Evolutionary conservation across 2,113 vertebrate genomes (phyloP).

Genomic region (Gambusia holbrooki): DNA sequence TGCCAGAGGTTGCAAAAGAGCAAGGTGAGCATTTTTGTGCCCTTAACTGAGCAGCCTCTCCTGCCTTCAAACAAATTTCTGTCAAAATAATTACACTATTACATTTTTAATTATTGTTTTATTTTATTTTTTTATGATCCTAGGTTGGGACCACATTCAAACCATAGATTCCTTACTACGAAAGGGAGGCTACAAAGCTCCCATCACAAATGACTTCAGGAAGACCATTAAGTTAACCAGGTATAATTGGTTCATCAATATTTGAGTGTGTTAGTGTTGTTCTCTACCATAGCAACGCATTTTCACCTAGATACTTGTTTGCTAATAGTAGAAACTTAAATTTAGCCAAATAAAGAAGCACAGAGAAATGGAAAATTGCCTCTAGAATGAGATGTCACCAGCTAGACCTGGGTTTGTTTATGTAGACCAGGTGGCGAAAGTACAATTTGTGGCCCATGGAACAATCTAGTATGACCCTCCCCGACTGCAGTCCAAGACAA

Average conservation of each 20-base stretch:
- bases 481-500: no score
- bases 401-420: no score
- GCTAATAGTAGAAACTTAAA: no score
- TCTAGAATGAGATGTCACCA: no score
- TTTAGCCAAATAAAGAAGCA: no score
- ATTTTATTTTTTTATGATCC: background rate
- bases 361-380: no score
- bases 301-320: background rate
- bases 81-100: background rate
- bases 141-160: constrained; percentile 99
- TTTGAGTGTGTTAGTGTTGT: background rate
- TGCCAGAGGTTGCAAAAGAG: constrained; percentile 99
- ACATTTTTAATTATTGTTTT: background rate
- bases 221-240: constrained; percentile 99
- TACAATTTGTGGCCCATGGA: no score
- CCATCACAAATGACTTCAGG: constrained; percentile 99
- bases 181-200: constrained; percentile 99
- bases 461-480: no score
- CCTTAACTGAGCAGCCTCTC: background rate
- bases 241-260: constrained; percentile 75
- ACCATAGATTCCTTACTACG: constrained; percentile 99
- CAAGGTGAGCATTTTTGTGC: constrained; percentile 87
- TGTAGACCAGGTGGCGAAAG: no score
- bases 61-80: background rate
- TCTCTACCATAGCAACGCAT: background rate